Conservation (phyloP, 1,140 invertebrate species). For the Trichoplusia ni region DNA sequence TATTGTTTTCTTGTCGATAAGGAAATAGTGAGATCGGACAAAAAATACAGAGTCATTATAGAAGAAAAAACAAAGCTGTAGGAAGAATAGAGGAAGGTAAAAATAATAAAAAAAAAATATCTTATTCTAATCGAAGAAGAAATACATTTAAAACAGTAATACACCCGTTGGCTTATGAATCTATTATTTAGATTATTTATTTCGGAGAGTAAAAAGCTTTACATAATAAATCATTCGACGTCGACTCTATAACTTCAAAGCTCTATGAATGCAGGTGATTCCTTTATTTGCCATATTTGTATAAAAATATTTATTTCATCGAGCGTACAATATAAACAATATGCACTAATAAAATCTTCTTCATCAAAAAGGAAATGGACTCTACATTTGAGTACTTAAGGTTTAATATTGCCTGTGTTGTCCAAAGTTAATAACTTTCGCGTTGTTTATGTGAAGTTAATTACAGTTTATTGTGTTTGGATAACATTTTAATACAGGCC, state of each 20-base stretch:
- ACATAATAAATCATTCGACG: too few species aligned
- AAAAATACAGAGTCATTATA: too few species aligned
- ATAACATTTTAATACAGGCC: conserved; percentile 11
- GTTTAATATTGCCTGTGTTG: background rate
- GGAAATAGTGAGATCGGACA: too few species aligned
- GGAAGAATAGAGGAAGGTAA: too few species aligned
- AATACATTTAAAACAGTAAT: too few species aligned
- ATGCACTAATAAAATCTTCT: background rate
- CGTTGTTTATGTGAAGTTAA: background rate
- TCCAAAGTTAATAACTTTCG: background rate
- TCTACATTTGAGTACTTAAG: background rate
- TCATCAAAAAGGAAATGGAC: background rate
- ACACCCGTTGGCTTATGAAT: too few species aligned
- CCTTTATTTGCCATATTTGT: background rate
- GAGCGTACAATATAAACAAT: background rate
- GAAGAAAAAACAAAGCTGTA: too few species aligned
- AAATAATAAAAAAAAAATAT: too few species aligned
- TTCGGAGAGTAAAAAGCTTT: too few species aligned
- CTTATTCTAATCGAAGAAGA: too few species aligned
- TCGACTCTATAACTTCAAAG: background rate
- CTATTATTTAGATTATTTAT: background rate
- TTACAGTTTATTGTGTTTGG: conserved; percentile 21
- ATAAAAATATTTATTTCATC: background rate
- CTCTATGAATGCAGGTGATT: background rate
- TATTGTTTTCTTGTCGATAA: too few species aligned